These are phyloP conservation scores for Galeopterus variegatus DNA, from an alignment of 2,113 vertebrate genomes.

Conservation along the genomic window DNA sequence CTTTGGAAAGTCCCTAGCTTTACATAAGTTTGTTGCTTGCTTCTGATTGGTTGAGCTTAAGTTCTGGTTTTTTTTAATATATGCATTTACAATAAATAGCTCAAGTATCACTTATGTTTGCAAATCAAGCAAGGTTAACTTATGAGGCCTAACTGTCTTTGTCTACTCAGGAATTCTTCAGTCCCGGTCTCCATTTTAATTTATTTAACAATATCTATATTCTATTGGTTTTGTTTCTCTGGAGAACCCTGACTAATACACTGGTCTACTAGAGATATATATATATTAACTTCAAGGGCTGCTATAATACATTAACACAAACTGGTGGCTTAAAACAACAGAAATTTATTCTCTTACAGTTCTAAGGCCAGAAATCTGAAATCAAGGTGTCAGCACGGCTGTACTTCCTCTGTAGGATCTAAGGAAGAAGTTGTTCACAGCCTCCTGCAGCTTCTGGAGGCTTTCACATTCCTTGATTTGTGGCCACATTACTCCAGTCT, in stretches of 20 bases:
- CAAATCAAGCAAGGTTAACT: background rate
- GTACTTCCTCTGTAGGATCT: background rate
- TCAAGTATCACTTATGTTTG: background rate
- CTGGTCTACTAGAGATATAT: background rate
- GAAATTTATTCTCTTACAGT: background rate
- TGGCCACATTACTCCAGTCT: background rate
- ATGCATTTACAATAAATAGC: background rate
- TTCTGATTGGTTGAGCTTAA: slow-evolving; percentile 7
- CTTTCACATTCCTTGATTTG: background rate
- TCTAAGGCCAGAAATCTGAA: slow-evolving; percentile 32
- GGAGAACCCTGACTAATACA: background rate
- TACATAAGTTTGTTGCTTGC: background rate
- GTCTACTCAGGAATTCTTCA: background rate
- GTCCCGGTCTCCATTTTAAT: background rate
- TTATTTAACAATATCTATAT: background rate
- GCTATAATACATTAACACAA: background rate
- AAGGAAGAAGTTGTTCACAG: background rate
- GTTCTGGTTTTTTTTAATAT: background rate
- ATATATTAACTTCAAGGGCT: background rate
- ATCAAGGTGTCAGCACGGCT: background rate
- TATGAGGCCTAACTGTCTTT: background rate
- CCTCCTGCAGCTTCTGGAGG: background rate
- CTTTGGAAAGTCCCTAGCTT: background rate
- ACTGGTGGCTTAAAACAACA: background rate
- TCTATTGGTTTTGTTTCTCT: background rate